Base-by-base conservation (phyloP, 2,797 vertebrate species). In the Catharus ustulatus region DNA sequence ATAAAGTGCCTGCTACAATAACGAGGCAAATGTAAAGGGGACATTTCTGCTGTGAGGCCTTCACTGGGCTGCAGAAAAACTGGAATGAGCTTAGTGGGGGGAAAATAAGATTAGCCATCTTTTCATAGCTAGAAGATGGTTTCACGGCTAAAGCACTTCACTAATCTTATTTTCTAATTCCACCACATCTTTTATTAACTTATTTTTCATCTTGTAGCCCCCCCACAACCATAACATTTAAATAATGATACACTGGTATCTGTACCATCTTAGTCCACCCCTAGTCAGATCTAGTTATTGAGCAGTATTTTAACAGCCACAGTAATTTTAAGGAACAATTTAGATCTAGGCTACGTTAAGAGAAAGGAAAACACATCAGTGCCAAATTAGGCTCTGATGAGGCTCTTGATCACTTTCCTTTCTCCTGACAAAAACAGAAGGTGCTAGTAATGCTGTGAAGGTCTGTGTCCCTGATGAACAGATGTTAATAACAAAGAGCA, bases 401-500 rank as follows among this genome's bases (percentile, higher is more conserved):
- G 98, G 98, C 98, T 98, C 98, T 98, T 98, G 98, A 98, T 98
- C 98, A 98, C 98, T 97, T 98, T 98, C 77, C 63, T 97, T 98
- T 98, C 97, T 98, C 98, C 98, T 98, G 97, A 97, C 98, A 98
- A 98, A 96, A 99, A 98, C 98, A 99, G 98, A 99, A 99, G 98
- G 98, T 99, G 98, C 97, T 98, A 98, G 98, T 98, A 98, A 98
- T 98, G 98, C 98, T 98, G 98, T 98, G 98, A 98, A 98, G 97
- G 98, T 97, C 98, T 98, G 96, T 97, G 97, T 98, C 98, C 98
- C 97, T 97, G 97, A 98, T 98, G 98, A 98, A 98, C 98, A 98
- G 98, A 98, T 98, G 98, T 98, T 98, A 98, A 98, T 98, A 98
- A 98, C 98, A 98, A 98, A 98, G 98, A 97, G 97, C 98, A 98